Percentiles rank a stretch among this genome's conserved stretches.
Conservation (phyloP, 1,140 invertebrate species). For the Drosophila mauritiana region DNA sequence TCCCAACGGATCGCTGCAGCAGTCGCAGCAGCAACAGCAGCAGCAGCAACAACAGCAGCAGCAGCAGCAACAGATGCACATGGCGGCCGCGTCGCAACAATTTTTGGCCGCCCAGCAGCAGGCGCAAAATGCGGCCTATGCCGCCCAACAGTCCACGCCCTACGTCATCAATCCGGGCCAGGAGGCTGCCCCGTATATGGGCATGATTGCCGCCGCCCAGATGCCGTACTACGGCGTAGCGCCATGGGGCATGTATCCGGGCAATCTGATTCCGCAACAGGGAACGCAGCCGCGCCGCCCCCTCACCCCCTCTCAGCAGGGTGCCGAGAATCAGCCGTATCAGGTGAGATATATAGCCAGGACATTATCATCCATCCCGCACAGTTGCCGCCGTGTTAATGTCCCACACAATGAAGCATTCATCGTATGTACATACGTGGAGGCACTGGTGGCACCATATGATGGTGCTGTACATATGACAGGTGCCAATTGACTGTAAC, state of each 20-base stretch:
- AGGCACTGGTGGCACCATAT: not conserved
- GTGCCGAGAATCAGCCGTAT: conserved; percentile 87
- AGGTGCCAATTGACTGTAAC: conserved; percentile 7
- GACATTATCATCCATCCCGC: not conserved
- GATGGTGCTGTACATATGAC: conserved; percentile 10
- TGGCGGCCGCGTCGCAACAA: conserved; percentile 86
- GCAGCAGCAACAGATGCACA: conserved; percentile 86
- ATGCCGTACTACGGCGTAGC: conserved; percentile 92
- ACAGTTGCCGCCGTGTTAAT: not conserved
- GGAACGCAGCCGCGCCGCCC: conserved; percentile 89
- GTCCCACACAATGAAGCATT: not conserved
- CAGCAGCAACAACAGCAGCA: conserved; percentile 84
- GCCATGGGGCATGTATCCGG: conserved; percentile 93
- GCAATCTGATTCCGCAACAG: conserved; percentile 90
- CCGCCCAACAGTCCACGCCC: conserved; percentile 89
- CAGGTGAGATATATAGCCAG: conserved; percentile 66
- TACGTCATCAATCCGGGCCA: conserved; percentile 94
- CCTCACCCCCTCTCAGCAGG: conserved; percentile 89
- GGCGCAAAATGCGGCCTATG: conserved; percentile 84
- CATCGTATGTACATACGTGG: conserved; percentile 18
- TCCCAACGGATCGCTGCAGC: conserved; percentile 85
- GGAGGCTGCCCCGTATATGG: conserved; percentile 86
- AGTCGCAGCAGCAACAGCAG: conserved; percentile 85
- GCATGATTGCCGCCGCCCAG: conserved; percentile 88
- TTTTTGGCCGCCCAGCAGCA: conserved; percentile 84